Percentiles rank a stretch among this genome's conserved stretches.
These are phyloP conservation scores for Sisyra terminalis DNA, from an alignment of 2,888 invertebrate genomes.

Conservation along the genomic window DNA sequence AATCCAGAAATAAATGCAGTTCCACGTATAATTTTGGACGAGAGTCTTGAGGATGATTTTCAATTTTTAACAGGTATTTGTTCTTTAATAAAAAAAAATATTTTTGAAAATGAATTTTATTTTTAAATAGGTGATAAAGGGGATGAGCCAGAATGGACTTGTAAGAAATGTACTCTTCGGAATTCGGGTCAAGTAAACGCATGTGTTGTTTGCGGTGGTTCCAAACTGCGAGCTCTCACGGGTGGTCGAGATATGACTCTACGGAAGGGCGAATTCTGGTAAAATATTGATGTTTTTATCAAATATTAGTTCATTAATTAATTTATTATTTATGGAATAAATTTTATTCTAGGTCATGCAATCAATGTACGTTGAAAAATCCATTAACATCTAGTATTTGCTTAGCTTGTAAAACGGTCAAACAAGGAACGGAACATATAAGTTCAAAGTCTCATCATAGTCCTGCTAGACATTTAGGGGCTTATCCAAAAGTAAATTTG, in stretches of 20 bases:
- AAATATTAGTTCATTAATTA: not conserved
- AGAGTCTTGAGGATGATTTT: slow-evolving; percentile 52
- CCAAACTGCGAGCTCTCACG: slow-evolving; percentile 51
- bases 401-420: slow-evolving; percentile 57
- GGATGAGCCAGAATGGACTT: slow-evolving; percentile 52
- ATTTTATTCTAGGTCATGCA: slow-evolving; percentile 39
- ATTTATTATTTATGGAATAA: not conserved
- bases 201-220: slow-evolving; percentile 80
- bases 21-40: slow-evolving; percentile 38
- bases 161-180: slow-evolving; percentile 72
- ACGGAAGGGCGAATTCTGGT: slow-evolving; percentile 56
- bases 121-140: slow-evolving; percentile 13
- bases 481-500: slow-evolving; percentile 22
- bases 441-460: slow-evolving; percentile 14
- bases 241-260: slow-evolving; percentile 48
- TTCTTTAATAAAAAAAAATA: not conserved
- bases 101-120: slow-evolving; percentile 5
- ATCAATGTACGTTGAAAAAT: slow-evolving; percentile 68
- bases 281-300: slow-evolving; percentile 1
- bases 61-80: slow-evolving; percentile 38
- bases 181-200: slow-evolving; percentile 53
- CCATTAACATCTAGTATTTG: slow-evolving; percentile 48
- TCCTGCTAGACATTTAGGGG: slow-evolving; percentile 12
- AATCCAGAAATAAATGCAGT: slow-evolving; percentile 37
- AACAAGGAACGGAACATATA: slow-evolving; percentile 25